These are phyloP conservation scores for Lagopus muta DNA, from an alignment of 2,113 vertebrate genomes.

Conservation along the genomic window DNA sequence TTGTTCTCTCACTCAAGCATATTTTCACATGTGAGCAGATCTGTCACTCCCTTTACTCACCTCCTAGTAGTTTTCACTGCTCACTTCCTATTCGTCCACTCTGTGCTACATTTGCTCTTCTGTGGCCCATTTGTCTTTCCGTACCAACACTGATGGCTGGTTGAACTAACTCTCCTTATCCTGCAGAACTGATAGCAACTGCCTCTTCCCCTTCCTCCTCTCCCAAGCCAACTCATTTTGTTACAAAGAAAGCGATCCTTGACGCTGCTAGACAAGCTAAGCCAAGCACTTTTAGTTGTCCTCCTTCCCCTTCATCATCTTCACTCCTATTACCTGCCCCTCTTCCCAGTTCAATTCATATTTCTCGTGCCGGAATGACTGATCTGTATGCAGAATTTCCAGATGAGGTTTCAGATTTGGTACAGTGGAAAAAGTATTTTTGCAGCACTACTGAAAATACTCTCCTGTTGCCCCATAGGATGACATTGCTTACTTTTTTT, in stretches of 20 bases:
- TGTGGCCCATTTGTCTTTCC: not conserved
- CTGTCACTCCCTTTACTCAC: not conserved
- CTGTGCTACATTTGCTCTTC: not conserved
- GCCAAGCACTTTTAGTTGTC: not conserved
- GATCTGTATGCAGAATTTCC: rapidly evolving
- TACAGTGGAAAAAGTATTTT: not conserved
- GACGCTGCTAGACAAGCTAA: not conserved
- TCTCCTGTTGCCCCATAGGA: not conserved
- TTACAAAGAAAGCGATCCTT: not conserved
- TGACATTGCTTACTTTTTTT: not conserved
- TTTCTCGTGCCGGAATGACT: not conserved
- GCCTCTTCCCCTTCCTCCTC: not conserved
- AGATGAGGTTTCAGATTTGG: not conserved
- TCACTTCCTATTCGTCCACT: not conserved
- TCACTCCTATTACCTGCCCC: not conserved
- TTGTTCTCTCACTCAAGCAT: not conserved
- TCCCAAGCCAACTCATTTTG: not conserved
- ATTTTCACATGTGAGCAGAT: not conserved
- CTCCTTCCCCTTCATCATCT: not conserved
- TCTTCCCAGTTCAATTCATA: not conserved
- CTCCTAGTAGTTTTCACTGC: not conserved
- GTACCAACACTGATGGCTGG: not conserved
- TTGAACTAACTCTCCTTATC: not conserved
- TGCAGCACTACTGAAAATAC: not conserved
- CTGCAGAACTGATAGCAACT: not conserved